A percentile compares a stretch with the other conserved stretches of the same genome.
Conservation (phyloP, 2,797 vertebrate species). For the Brachyrhaphis roseni region DNA sequence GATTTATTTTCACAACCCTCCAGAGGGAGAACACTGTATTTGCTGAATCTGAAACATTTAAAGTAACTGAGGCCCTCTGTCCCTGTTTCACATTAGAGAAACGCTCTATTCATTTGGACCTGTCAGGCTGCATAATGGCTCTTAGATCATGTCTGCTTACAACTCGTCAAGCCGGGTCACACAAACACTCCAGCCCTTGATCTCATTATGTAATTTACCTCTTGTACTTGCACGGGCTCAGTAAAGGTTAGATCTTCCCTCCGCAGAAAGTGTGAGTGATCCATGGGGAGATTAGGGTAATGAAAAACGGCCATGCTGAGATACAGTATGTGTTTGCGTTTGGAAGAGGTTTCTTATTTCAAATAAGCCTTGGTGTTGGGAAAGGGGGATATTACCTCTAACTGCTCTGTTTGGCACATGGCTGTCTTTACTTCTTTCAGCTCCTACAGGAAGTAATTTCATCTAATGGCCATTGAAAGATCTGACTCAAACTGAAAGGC, state of each 20-base stretch:
- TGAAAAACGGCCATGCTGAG: constrained; percentile 31
- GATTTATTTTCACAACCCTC: constrained; percentile 78
- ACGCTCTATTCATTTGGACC: constrained; percentile 74
- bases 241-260: constrained; percentile 48
- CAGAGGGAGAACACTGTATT: constrained; percentile 71
- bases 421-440: constrained; percentile 40
- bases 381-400: constrained; percentile 38
- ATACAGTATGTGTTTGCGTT: constrained; percentile 20
- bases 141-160: constrained; percentile 67
- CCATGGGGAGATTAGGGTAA: constrained; percentile 38
- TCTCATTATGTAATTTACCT: constrained; percentile 78
- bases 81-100: constrained; percentile 81
- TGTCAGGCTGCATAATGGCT: constrained; percentile 72
- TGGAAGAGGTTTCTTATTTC: constrained; percentile 34
- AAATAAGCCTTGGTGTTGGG: constrained; percentile 20
- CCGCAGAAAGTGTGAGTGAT: constrained; percentile 37
- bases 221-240: constrained; percentile 10
- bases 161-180: constrained; percentile 67
- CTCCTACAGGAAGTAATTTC: constrained; percentile 48
- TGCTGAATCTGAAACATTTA: constrained; percentile 80
- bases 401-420: constrained; percentile 37
- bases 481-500: constrained; percentile 30
- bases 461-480: constrained; percentile 33
- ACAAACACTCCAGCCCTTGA: constrained; percentile 69
- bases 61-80: constrained; percentile 70